These are phyloP conservation scores for Poecilia velifera DNA, from an alignment of 2,797 vertebrate genomes.

Conservation along the genomic window DNA sequence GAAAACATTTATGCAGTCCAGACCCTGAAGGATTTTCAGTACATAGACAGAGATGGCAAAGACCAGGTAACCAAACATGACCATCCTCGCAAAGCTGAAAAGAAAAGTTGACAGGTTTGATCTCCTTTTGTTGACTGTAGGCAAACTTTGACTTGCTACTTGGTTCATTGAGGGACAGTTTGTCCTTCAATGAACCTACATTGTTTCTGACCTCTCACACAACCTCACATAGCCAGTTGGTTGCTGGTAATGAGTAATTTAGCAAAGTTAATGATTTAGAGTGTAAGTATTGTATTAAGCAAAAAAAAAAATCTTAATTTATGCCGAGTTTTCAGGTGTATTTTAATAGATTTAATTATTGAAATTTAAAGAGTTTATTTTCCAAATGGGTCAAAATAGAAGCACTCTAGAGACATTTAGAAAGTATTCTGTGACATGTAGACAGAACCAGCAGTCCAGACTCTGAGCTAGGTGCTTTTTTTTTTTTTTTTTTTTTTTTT, in stretches of 20 bases:
- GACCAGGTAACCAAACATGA: conserved; percentile 83
- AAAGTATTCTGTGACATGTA: no score
- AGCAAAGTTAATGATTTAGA: neutral
- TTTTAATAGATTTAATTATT: neutral
- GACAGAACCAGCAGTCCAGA: no score
- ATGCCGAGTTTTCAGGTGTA: neutral
- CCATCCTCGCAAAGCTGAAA: conserved; percentile 21
- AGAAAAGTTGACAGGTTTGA: conserved; percentile 39
- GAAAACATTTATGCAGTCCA: conserved; percentile 95
- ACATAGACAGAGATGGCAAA: conserved; percentile 92
- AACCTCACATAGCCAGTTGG: conserved; percentile 40
- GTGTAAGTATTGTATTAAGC: neutral
- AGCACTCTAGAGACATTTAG: no score
- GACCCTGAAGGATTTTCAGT: conserved; percentile 95
- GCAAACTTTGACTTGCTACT: conserved; percentile 17
- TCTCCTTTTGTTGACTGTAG: conserved; percentile 39
- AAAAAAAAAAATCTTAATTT: neutral
- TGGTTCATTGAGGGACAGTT: conserved; percentile 42
- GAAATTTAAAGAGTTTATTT: neutral
- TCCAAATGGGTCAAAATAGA: no score
- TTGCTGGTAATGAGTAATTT: conserved; percentile 15
- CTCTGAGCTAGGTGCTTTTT: no score
- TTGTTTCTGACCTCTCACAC: conserved; percentile 37
- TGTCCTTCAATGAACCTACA: neutral
- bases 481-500: no score